These are phyloP conservation scores for Leptarthrus brevirostris DNA, from an alignment of 2,888 invertebrate species.

Conservation along the genomic window DNA sequence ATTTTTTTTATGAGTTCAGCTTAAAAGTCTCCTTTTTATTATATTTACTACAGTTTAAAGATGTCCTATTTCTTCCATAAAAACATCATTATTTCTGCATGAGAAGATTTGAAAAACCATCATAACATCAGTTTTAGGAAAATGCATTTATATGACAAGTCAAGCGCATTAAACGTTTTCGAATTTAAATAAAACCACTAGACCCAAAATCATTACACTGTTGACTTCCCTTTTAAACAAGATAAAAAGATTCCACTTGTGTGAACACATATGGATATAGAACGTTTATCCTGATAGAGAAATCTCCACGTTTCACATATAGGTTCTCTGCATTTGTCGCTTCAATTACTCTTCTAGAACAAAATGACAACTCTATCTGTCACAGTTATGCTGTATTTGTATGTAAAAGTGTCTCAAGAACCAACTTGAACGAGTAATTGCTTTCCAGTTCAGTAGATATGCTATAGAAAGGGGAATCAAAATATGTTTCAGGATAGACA, in stretches of 20 bases:
- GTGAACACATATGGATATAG: constrained; percentile 13
- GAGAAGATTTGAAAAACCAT: background rate
- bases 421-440: constrained; percentile 29
- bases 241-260: constrained; percentile 19
- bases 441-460: constrained; percentile 35
- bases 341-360: constrained; percentile 36
- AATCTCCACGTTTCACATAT: constrained; percentile 8
- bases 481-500: constrained; percentile 1
- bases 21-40: too few species aligned
- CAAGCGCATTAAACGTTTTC: constrained; percentile 27
- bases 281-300: background rate
- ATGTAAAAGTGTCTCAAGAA: constrained; percentile 37
- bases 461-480: constrained; percentile 17
- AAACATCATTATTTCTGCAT: background rate
- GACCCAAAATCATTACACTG: constrained; percentile 12
- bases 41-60: too few species aligned
- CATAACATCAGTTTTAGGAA: background rate
- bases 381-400: background rate
- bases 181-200: constrained; percentile 22
- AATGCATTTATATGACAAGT: constrained; percentile 15
- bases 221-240: constrained; percentile 22
- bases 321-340: constrained; percentile 21
- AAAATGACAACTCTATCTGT: constrained; percentile 31
- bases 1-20: too few species aligned
- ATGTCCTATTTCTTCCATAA: too few species aligned